A percentile compares a stretch with the other conserved stretches of the same genome.
These are phyloP conservation scores for Stratiolaelaps scimitus DNA, from an alignment of 1,140 invertebrate species.

Conservation along the genomic window DNA sequence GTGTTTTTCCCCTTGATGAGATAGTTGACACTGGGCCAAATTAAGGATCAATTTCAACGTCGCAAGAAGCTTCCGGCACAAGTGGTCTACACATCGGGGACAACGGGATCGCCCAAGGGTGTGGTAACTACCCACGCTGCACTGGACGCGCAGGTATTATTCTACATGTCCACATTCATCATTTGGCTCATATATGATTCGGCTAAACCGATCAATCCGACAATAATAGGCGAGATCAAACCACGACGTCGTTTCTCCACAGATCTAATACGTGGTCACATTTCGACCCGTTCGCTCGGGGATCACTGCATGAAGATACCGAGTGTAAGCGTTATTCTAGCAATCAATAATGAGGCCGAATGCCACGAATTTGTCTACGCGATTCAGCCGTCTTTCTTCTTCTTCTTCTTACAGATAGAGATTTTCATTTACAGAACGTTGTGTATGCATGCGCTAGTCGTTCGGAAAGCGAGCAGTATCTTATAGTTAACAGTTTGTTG, in stretches of 20 bases:
- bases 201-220: neutral
- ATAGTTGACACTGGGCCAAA: neutral
- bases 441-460: neutral
- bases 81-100: slow-evolving; percentile 38
- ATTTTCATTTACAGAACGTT: neutral
- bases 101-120: slow-evolving; percentile 38
- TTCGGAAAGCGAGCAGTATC: neutral
- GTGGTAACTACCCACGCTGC: slow-evolving; percentile 46
- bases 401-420: neutral
- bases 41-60: neutral
- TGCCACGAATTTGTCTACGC: no score
- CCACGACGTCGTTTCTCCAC: no score
- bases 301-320: no score
- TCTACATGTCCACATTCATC: no score
- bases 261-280: no score
- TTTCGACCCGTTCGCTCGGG: no score
- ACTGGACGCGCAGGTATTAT: slow-evolving; percentile 53
- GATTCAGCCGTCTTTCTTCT: no score
- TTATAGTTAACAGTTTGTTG: no score
- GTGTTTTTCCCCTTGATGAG: neutral
- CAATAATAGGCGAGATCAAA: no score
- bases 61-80: slow-evolving; percentile 27
- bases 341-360: neutral
- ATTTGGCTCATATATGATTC: no score
- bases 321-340: no score